Percentiles rank a stretch among this genome's conserved stretches.
phyloP scores from a whole-genome alignment of 64 coral and sea anemone genomes.

The Montipora sp. region DNA sequence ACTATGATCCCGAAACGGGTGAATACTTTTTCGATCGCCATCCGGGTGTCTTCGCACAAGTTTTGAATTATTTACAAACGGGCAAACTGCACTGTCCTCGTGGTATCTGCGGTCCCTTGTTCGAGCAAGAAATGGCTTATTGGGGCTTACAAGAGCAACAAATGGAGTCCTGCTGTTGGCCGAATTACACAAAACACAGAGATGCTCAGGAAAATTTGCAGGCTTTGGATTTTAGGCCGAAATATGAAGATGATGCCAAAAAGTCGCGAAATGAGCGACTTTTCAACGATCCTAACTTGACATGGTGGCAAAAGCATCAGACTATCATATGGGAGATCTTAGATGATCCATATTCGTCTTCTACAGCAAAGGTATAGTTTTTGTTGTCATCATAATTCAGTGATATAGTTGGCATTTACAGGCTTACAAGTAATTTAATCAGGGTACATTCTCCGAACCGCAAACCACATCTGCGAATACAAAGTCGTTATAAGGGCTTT shows the following conservation, averaged over 20 bases:
- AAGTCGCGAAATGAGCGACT: neutral
- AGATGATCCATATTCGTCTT: conserved; percentile 94
- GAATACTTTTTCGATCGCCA: conserved; percentile 99
- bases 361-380: conserved; percentile 82
- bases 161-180: conserved; percentile 99
- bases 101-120: conserved; percentile 88
- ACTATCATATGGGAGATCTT: conserved; percentile 97
- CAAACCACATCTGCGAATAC: too few species aligned
- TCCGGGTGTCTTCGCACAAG: conserved; percentile 93
- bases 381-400: neutral
- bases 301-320: conserved; percentile 83
- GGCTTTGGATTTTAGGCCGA: conserved; percentile 93
- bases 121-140: conserved; percentile 93
- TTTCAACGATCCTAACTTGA: conserved; percentile 56
- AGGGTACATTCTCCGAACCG: too few species aligned
- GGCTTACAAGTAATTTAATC: too few species aligned
- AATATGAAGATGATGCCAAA: conserved; percentile 55
- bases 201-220: conserved; percentile 96
- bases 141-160: conserved; percentile 98
- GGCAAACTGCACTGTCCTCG: conserved; percentile 95
- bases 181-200: conserved; percentile 96
- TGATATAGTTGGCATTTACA: too few species aligned
- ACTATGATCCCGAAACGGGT: conserved; percentile 91
- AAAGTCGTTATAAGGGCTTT: too few species aligned
- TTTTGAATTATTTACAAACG: conserved; percentile 97